These are phyloP conservation scores for Heliconius himera DNA, from an alignment of 1,140 invertebrate genomes.

Conservation along the genomic window DNA sequence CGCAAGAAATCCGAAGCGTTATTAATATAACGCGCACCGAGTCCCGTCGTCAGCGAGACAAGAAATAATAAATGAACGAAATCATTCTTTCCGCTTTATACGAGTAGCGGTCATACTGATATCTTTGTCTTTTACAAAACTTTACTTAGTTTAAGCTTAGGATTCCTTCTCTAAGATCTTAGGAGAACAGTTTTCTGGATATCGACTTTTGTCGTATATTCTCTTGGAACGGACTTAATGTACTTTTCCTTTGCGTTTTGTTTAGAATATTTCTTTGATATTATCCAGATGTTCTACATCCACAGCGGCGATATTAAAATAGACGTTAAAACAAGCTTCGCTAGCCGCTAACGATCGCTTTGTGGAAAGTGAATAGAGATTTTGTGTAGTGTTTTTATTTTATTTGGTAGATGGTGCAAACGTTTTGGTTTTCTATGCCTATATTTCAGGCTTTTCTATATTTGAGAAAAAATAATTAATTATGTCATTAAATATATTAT, in stretches of 20 bases:
- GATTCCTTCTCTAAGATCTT: background rate
- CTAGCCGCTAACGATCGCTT: constrained; percentile 10
- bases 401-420: background rate
- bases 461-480: no score
- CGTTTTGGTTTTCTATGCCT: background rate
- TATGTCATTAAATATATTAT: no score
- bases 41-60: background rate
- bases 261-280: constrained; percentile 12
- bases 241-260: background rate
- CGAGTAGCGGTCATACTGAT: constrained; percentile 22
- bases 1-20: constrained; percentile 13
- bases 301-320: background rate
- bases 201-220: background rate
- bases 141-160: constrained; percentile 21
- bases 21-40: constrained; percentile 23
- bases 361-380: constrained; percentile 1
- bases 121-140: constrained; percentile 11
- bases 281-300: constrained; percentile 3
- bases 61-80: constrained; percentile 29
- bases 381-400: background rate
- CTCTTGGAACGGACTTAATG: background rate
- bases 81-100: constrained; percentile 28
- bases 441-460: no score
- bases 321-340: background rate
- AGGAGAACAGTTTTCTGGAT: background rate